Evolutionary conservation across 2,113 vertebrate species (phyloP).

Genomic region (Sylvicapra grimmia): DNA sequence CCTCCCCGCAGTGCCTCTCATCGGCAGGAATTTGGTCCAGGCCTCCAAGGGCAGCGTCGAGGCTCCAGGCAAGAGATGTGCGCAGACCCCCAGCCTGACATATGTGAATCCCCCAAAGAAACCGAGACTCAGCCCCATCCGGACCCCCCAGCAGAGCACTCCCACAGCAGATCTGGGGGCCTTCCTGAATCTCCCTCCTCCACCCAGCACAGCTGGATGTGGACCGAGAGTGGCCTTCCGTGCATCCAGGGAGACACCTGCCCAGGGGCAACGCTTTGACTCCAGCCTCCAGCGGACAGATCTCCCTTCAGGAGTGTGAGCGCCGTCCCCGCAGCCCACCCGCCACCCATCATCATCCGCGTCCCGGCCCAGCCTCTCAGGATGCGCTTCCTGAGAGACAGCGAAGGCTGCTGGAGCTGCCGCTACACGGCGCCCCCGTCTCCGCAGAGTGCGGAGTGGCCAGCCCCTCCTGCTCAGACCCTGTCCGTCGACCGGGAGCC

Average conservation of each 20-base stretch:
- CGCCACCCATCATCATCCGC: fast-evolving
- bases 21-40: fast-evolving
- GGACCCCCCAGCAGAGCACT: neutral
- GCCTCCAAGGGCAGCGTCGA: neutral
- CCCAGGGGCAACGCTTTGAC: no score
- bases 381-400: neutral
- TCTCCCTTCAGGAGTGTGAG: no score
- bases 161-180: neutral
- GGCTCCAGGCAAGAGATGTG: neutral
- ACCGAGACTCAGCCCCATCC: neutral
- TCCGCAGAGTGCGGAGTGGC: fast-evolving
- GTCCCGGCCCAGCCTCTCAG: neutral
- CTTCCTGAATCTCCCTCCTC: neutral
- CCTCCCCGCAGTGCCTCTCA: neutral
- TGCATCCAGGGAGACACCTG: no score
- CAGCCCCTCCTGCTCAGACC: neutral
- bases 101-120: no score
- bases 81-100: no score
- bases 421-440: fast-evolving
- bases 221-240: no score
- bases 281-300: no score
- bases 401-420: neutral
- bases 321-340: fast-evolving
- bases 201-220: no score
- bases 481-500: fast-evolving